Evolutionary conservation across 2,797 vertebrate genomes (phyloP).

Genomic region (Orestias chungarensis): DNA sequence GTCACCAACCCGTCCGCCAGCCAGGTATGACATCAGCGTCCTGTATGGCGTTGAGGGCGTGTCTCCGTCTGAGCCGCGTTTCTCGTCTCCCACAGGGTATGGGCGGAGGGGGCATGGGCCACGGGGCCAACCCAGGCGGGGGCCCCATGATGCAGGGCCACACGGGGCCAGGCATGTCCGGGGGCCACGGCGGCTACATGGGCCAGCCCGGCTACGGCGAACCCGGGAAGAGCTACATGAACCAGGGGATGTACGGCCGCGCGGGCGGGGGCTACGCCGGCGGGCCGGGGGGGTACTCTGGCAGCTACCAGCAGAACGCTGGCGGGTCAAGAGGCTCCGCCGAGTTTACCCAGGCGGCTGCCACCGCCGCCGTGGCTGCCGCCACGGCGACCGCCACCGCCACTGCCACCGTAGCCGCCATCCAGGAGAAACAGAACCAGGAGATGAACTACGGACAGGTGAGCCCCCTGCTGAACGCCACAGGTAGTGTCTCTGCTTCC

Average conservation of each 20-base stretch:
- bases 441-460: conserved; percentile 93
- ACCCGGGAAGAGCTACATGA: conserved; percentile 85
- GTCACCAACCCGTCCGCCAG: conserved; percentile 91
- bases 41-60: background rate
- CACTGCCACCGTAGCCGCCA: conserved; percentile 92
- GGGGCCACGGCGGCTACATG: conserved; percentile 81
- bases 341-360: conserved; percentile 92
- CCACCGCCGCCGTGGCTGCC: conserved; percentile 87
- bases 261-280: conserved; percentile 64
- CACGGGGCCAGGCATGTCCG: conserved; percentile 81
- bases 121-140: conserved; percentile 82
- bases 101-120: conserved; percentile 89
- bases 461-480: conserved; percentile 23
- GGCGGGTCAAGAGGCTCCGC: conserved; percentile 86
- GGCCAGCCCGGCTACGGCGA: conserved; percentile 87
- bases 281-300: conserved; percentile 64
- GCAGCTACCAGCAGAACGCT: conserved; percentile 80
- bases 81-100: conserved; percentile 78
- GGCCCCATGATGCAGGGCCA: conserved; percentile 85
- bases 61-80: background rate
- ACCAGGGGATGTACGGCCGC: conserved; percentile 85
- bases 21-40: conserved; percentile 79
- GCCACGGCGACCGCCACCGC: conserved; percentile 95
- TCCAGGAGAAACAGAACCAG: conserved; percentile 97
- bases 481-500: no score